These are phyloP conservation scores for Nebria ingens DNA, from an alignment of 1,140 invertebrate species.

Conservation along the genomic window DNA sequence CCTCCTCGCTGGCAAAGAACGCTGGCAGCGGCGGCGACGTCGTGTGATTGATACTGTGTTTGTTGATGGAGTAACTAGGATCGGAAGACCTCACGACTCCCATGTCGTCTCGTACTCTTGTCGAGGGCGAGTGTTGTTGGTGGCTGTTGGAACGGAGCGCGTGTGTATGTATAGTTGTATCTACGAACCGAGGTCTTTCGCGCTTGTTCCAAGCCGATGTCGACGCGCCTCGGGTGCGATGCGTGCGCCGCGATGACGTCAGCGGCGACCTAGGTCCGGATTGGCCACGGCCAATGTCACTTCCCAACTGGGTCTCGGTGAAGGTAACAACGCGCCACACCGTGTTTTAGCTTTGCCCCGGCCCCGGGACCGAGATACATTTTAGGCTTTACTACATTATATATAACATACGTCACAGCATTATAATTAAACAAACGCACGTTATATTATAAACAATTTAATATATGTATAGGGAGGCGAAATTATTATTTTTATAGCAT, in stretches of 20 bases:
- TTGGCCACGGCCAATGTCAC: constrained; percentile 40
- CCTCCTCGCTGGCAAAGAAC: constrained; percentile 36
- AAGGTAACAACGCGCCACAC: constrained; percentile 32
- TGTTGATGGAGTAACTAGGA: not conserved
- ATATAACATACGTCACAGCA: not conserved
- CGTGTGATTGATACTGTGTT: constrained; percentile 14
- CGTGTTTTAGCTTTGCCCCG: constrained; percentile 18
- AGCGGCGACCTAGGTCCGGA: constrained; percentile 25
- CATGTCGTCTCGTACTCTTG: constrained; percentile 25
- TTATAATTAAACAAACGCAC: not conserved
- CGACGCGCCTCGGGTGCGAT: not conserved
- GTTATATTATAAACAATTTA: not conserved
- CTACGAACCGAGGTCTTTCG: no score
- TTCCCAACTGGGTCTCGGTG: constrained; percentile 28
- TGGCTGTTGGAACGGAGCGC: no score
- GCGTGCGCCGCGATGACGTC: constrained; percentile 24
- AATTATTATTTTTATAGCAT: not conserved
- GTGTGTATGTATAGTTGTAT: no score
- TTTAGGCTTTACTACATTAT: no score
- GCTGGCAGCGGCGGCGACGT: constrained; percentile 32
- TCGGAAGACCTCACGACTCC: constrained; percentile 32
- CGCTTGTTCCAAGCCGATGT: not conserved
- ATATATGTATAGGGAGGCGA: not conserved
- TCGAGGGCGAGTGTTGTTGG: constrained; percentile 15
- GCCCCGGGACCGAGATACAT: no score